A percentile compares a stretch with the other conserved stretches of the same genome.
Conservation (phyloP, 2,113 vertebrate genomes). For the Tapirus terrestris region DNA sequence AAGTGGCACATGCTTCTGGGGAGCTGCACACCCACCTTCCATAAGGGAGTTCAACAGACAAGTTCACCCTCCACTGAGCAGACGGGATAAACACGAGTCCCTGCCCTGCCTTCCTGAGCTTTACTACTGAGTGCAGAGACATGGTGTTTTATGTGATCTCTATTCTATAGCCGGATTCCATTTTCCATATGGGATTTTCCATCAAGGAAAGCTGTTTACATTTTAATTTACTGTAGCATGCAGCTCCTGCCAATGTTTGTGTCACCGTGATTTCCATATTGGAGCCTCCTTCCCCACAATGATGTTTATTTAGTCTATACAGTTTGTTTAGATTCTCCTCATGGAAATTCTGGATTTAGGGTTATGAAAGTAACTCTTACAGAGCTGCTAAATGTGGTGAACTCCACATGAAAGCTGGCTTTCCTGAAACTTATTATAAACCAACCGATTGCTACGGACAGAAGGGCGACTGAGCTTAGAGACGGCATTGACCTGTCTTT, state of each 20-base stretch:
- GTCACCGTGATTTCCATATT: background rate
- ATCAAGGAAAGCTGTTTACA: background rate
- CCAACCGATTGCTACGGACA: background rate
- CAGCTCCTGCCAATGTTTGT: background rate
- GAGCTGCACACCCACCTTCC: background rate
- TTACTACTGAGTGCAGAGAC: background rate
- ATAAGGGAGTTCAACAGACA: background rate
- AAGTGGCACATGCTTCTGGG: background rate
- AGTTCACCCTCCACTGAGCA: background rate
- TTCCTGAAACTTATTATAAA: background rate
- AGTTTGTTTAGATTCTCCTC: constrained; percentile 28
- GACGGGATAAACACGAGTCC: background rate
- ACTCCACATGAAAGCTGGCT: background rate
- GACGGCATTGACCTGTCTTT: background rate
- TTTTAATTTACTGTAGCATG: background rate
- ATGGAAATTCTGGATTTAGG: background rate
- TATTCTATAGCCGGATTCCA: background rate
- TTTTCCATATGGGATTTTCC: background rate
- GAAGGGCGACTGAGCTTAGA: background rate
- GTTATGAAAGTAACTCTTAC: background rate
- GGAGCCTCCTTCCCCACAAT: background rate
- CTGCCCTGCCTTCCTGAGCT: background rate
- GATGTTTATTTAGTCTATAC: constrained; percentile 62
- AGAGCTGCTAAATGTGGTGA: background rate
- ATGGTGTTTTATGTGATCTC: background rate